Percentiles rank a stretch among this genome's conserved stretches.
These are phyloP conservation scores for Eupelmus urozonus DNA, from an alignment of 2,888 invertebrate genomes.

Conservation along the genomic window DNA sequence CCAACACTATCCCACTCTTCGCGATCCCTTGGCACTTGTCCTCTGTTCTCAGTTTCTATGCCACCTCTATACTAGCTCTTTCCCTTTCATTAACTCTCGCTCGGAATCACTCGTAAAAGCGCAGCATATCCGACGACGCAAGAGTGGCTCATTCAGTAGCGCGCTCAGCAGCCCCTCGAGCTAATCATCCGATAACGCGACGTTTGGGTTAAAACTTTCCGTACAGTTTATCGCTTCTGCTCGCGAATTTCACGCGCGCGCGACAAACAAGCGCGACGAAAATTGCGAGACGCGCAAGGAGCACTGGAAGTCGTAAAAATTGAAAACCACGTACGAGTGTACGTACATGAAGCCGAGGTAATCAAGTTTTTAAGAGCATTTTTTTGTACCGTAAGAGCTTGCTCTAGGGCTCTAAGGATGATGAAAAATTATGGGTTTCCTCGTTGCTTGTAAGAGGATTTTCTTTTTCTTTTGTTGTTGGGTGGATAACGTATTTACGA, in stretches of 20 bases:
- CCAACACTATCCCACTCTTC: too few species aligned
- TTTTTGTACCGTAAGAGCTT: too few species aligned
- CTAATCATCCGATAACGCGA: constrained; percentile 12
- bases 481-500: too few species aligned
- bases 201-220: neutral
- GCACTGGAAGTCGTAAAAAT: constrained; percentile 33
- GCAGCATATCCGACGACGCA: neutral
- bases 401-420: too few species aligned
- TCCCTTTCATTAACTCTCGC: neutral
- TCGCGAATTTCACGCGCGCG: too few species aligned
- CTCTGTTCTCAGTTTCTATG: neutral
- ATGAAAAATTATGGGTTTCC: too few species aligned
- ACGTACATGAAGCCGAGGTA: constrained; percentile 21
- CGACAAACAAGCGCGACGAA: too few species aligned
- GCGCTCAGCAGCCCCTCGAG: neutral
- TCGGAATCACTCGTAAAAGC: neutral
- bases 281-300: neutral
- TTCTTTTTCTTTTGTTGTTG: too few species aligned
- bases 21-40: neutral
- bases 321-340: constrained; percentile 21
- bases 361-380: constrained; percentile 39
- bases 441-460: neutral
- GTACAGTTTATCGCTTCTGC: too few species aligned
- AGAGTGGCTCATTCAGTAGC: neutral
- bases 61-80: neutral